These are phyloP conservation scores for Cremastinae sp. DNA, from an alignment of 2,888 invertebrate genomes.

Conservation along the genomic window DNA sequence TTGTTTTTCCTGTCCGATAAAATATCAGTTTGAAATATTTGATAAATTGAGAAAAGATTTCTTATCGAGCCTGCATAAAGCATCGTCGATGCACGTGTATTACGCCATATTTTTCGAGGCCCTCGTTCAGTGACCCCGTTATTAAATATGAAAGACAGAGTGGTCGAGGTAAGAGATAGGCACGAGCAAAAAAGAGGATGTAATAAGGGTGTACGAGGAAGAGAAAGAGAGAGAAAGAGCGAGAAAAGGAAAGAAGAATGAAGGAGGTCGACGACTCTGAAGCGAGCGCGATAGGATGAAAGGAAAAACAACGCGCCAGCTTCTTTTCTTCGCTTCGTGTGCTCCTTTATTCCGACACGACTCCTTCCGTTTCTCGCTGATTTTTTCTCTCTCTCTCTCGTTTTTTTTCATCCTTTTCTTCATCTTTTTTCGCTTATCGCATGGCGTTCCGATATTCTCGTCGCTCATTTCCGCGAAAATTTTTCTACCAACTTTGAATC, in stretches of 20 bases:
- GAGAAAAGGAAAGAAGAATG: conserved; percentile 31
- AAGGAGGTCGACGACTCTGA: conserved; percentile 56
- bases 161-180: conserved; percentile 26
- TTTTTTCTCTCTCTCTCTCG: conserved; percentile 25
- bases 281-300: conserved; percentile 54
- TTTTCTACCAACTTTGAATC: conserved; percentile 7
- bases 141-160: conserved; percentile 47
- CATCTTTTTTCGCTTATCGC: conserved; percentile 34
- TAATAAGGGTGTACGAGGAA: conserved; percentile 30
- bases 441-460: conserved; percentile 35
- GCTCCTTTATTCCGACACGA: conserved; percentile 53
- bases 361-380: conserved; percentile 47
- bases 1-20: no score
- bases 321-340: conserved; percentile 44
- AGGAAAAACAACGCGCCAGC: conserved; percentile 57
- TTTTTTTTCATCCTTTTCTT: conserved; percentile 27
- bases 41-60: no score
- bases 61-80: no score
- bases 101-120: conserved; percentile 14
- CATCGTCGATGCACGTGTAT: not conserved
- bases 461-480: not conserved
- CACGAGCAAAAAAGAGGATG: conserved; percentile 40
- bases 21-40: no score
- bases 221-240: conserved; percentile 1
- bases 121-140: conserved; percentile 38